Evolutionary conservation across 2,888 invertebrate genomes (phyloP).

Genomic region (Adela reaumurella): DNA sequence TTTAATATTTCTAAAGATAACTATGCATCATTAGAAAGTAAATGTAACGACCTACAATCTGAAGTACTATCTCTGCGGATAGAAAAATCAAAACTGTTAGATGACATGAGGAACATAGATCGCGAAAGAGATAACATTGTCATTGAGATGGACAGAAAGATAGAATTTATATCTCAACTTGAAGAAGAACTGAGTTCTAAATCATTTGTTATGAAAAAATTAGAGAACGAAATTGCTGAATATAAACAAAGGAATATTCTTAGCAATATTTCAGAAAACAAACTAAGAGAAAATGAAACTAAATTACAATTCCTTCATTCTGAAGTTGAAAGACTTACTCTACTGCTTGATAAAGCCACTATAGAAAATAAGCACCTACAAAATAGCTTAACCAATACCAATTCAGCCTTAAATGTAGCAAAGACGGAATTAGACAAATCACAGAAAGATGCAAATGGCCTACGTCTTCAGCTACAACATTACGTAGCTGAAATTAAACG

Average conservation of each 20-base stretch:
- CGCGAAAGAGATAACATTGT: constrained; percentile 67
- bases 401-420: constrained; percentile 59
- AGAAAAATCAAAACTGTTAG: constrained; percentile 62
- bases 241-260: constrained; percentile 51
- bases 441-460: constrained; percentile 66
- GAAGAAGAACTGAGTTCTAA: constrained; percentile 64
- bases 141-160: constrained; percentile 68
- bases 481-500: constrained; percentile 79
- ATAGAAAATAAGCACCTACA: constrained; percentile 71
- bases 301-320: constrained; percentile 57
- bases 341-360: constrained; percentile 56
- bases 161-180: constrained; percentile 61
- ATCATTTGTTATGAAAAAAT: constrained; percentile 46
- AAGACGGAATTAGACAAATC: constrained; percentile 67
- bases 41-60: constrained; percentile 55
- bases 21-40: constrained; percentile 53
- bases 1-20: constrained; percentile 58
- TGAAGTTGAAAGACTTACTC: constrained; percentile 54
- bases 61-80: constrained; percentile 59
- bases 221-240: constrained; percentile 55
- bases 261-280: constrained; percentile 43
- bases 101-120: constrained; percentile 62
- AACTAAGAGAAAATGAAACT: constrained; percentile 41
- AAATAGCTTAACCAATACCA: constrained; percentile 64
- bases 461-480: constrained; percentile 74